These are phyloP conservation scores for Mayetiola destructor DNA, from an alignment of 2,888 invertebrate species.

Conservation along the genomic window DNA sequence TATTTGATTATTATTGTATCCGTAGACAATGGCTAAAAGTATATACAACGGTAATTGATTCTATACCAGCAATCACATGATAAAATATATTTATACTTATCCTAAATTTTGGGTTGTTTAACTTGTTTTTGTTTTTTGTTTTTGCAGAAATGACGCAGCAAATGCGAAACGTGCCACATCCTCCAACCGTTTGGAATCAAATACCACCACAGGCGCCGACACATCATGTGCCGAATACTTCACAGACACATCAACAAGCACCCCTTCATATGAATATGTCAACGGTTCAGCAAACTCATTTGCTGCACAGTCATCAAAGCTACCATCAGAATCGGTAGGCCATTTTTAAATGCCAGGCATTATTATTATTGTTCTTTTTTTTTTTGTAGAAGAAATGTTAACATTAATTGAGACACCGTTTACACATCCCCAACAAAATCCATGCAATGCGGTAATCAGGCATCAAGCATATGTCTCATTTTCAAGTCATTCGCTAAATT, in stretches of 20 bases:
- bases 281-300: not conserved
- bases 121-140: no score
- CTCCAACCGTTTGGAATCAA: no score
- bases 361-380: not conserved
- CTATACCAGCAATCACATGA: no score
- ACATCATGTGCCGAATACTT: not conserved
- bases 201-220: not conserved
- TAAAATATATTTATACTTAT: no score
- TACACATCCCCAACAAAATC: not conserved
- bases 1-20: no score
- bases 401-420: not conserved
- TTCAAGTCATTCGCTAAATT: not conserved
- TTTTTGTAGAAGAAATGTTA: not conserved
- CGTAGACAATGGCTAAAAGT: no score
- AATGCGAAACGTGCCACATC: no score
- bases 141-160: no score
- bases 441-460: not conserved
- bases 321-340: constrained; percentile 1
- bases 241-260: constrained; percentile 2
- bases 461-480: not conserved
- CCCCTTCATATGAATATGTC: constrained; percentile 5
- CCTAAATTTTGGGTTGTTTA: no score
- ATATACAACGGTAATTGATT: no score
- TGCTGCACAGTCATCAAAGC: constrained; percentile 6
- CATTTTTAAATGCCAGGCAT: not conserved